Conservation (phyloP, 2,888 invertebrate species). For the Autographa pulchrina region DNA sequence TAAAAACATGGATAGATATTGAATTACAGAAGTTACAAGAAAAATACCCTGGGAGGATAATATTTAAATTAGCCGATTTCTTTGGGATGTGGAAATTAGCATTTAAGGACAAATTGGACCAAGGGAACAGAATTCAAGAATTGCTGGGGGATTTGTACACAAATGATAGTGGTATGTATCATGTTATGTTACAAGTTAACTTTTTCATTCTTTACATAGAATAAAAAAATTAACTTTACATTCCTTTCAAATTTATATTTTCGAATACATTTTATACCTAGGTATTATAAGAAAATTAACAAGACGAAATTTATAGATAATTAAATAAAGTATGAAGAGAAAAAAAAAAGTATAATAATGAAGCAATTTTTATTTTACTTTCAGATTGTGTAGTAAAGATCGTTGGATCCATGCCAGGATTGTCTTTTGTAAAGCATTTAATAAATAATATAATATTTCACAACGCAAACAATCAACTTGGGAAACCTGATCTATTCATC, state of each 20-base stretch:
- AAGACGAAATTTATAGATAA: too few relatives aligned
- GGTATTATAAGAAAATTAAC: too few relatives aligned
- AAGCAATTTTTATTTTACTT: constrained; percentile 33
- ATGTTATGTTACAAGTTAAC: background rate
- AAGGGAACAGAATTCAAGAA: constrained; percentile 86
- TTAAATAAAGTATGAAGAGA: too few relatives aligned
- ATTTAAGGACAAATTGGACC: constrained; percentile 89
- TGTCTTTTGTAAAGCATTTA: constrained; percentile 90
- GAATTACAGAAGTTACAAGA: constrained; percentile 75
- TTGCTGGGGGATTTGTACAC: constrained; percentile 87
- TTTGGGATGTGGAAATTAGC: constrained; percentile 89
- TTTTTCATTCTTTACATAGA: background rate
- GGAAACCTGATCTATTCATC: constrained; percentile 91
- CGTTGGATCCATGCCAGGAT: constrained; percentile 89
- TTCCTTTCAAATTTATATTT: too few relatives aligned
- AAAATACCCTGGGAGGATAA: constrained; percentile 78
- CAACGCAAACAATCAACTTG: constrained; percentile 87
- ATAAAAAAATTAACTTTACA: too few relatives aligned
- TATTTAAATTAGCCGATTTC: constrained; percentile 88
- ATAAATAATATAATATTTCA: constrained; percentile 90
- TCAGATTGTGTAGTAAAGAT: constrained; percentile 89
- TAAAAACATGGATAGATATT: background rate
- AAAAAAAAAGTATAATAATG: too few relatives aligned
- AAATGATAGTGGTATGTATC: constrained; percentile 81
- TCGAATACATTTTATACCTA: too few relatives aligned